Conservation (phyloP, 2,888 invertebrate species). For the Phengaris arion region DNA sequence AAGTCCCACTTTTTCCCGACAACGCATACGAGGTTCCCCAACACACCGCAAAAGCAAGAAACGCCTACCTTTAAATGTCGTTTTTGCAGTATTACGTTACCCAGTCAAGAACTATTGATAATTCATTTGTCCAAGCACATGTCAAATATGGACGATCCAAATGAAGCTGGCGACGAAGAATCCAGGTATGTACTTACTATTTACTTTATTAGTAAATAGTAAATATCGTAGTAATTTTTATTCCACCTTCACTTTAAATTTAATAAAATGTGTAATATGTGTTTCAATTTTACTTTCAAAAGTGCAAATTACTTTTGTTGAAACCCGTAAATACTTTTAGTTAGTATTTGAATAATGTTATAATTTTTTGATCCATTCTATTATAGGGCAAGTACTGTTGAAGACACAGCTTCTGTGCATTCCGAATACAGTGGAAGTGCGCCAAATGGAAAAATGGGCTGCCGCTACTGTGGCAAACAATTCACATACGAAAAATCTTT, state of each 20-base stretch:
- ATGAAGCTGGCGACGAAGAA: conserved; percentile 51
- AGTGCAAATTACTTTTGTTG: too few relatives aligned
- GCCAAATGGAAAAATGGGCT: conserved; percentile 48
- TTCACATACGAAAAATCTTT: conserved; percentile 68
- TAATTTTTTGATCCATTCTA: conserved; percentile 21
- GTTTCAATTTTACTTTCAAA: background rate
- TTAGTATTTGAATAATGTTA: background rate
- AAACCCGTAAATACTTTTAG: background rate
- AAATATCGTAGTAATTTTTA: background rate
- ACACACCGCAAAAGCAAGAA: conserved; percentile 22
- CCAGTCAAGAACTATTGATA: conserved; percentile 61
- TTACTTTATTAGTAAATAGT: too few relatives aligned
- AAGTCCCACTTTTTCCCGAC: conserved; percentile 57
- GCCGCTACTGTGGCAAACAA: conserved; percentile 60
- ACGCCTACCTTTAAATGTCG: conserved; percentile 53
- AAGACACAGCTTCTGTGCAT: conserved; percentile 54
- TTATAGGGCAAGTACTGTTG: conserved; percentile 56
- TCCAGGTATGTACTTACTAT: conserved; percentile 50
- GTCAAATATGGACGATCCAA: conserved; percentile 56
- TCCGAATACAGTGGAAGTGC: conserved; percentile 46
- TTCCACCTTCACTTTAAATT: background rate
- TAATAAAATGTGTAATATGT: background rate
- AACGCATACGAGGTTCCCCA: conserved; percentile 29
- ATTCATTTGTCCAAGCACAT: conserved; percentile 68
- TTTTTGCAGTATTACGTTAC: conserved; percentile 60